A percentile compares a stretch with the other conserved stretches of the same genome.
Evolutionary conservation across 2,113 vertebrate species (phyloP).

Genomic region (Mesoclemmys tuberculata): DNA sequence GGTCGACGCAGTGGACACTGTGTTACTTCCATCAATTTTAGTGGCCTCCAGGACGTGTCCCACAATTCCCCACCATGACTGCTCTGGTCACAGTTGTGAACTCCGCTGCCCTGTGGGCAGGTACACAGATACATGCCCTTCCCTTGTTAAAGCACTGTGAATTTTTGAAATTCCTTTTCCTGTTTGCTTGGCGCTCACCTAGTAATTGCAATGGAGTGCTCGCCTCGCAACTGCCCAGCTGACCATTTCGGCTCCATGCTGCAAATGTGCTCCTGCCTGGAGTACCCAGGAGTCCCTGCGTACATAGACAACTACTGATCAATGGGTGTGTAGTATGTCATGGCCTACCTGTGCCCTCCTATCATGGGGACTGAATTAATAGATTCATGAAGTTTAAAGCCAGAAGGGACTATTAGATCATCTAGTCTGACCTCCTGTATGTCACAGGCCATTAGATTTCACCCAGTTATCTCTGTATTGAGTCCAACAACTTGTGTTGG

Average conservation of each 20-base stretch:
- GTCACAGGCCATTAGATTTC: neutral
- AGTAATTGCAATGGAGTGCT: neutral
- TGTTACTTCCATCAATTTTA: neutral
- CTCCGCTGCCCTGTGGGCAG: too few species aligned
- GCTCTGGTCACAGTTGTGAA: neutral
- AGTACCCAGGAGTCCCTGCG: neutral
- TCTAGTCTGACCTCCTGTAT: neutral
- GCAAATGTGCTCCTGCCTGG: neutral
- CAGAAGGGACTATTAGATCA: neutral
- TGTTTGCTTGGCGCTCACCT: neutral
- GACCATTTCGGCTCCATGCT: neutral
- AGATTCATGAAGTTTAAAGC: neutral
- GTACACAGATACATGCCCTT: neutral
- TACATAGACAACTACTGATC: neutral
- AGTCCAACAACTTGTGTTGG: neutral
- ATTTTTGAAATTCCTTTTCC: neutral
- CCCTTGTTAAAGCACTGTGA: neutral
- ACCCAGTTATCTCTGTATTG: neutral
- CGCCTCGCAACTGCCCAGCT: neutral
- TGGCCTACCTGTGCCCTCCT: neutral
- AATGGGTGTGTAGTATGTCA: neutral
- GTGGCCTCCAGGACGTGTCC: neutral
- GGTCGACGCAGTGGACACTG: too few species aligned
- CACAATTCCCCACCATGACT: neutral
- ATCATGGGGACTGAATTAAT: neutral